phyloP scores from a whole-genome alignment of 2,888 invertebrate genomes.

The Stegana nigrithorax region DNA sequence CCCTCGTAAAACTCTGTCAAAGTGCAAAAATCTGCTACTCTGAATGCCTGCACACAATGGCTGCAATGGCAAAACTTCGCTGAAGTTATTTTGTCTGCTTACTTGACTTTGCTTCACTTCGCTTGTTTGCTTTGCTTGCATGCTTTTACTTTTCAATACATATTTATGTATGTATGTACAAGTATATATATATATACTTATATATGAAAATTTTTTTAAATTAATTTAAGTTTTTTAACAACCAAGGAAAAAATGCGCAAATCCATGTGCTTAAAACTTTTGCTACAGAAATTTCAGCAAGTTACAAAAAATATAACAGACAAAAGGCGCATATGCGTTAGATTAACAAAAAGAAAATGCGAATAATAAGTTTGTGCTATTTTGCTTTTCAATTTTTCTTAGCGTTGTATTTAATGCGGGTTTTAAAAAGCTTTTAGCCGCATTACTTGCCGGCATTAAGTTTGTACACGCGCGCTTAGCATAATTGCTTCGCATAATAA shows the following conservation, averaged over 20 bases:
- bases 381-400: conserved; percentile 21
- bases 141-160: too few relatives aligned
- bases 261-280: conserved; percentile 54
- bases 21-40: background rate
- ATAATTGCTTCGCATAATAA: too few relatives aligned
- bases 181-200: conserved; percentile 14
- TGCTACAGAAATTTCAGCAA: conserved; percentile 35
- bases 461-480: too few relatives aligned
- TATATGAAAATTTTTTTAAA: conserved; percentile 47
- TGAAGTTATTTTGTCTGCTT: too few relatives aligned
- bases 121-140: too few relatives aligned
- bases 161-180: background rate
- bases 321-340: background rate
- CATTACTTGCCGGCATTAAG: too few relatives aligned
- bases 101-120: too few relatives aligned
- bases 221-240: conserved; percentile 49
- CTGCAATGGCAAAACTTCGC: background rate
- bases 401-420: background rate
- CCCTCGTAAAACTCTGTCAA: too few relatives aligned
- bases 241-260: conserved; percentile 27
- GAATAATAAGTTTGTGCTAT: conserved; percentile 48
- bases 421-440: background rate
- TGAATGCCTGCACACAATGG: background rate
- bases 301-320: conserved; percentile 16
- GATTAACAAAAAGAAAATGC: conserved; percentile 32